Percentiles rank a stretch among this genome's conserved stretches.
Evolutionary conservation across 2,113 vertebrate species (phyloP).

Genomic region (Etheostoma spectabile): DNA sequence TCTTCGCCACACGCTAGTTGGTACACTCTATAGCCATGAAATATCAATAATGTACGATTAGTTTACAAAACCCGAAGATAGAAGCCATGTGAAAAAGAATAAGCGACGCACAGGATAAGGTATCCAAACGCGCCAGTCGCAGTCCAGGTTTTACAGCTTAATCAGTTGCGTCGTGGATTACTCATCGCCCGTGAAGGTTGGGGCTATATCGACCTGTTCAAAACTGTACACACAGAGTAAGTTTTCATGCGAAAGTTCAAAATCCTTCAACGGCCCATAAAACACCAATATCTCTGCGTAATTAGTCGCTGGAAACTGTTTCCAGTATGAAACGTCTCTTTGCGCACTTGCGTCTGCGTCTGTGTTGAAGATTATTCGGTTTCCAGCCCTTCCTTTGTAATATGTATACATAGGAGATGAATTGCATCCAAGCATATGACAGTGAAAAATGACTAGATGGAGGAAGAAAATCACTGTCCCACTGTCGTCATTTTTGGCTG

Average conservation of each 20-base stretch:
- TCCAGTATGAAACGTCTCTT: constrained; percentile 48
- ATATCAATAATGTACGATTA: constrained; percentile 60
- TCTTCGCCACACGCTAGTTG: constrained; percentile 64
- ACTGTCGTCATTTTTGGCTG: constrained; percentile 70
- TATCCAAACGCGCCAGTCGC: constrained; percentile 74
- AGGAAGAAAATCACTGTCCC: constrained; percentile 69
- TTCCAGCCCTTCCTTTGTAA: constrained; percentile 59
- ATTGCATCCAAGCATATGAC: constrained; percentile 66
- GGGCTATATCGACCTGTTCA: constrained; percentile 50
- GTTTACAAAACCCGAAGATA: constrained; percentile 38
- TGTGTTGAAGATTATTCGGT: constrained; percentile 54
- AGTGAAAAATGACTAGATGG: constrained; percentile 53
- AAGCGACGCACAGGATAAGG: constrained; percentile 55
- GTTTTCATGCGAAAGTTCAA: constrained; percentile 69
- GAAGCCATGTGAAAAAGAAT: constrained; percentile 58
- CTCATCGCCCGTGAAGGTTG: constrained; percentile 66
- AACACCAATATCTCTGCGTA: constrained; percentile 56
- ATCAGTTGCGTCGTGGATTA: constrained; percentile 72
- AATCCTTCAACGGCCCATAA: constrained; percentile 50
- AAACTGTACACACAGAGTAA: constrained; percentile 61
- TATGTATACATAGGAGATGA: constrained; percentile 62
- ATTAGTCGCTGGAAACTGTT: constrained; percentile 44
- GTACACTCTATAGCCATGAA: constrained; percentile 76
- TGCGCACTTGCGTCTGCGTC: constrained; percentile 53
- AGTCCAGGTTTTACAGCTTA: constrained; percentile 67